Evolutionary conservation across 2,797 vertebrate genomes (phyloP).

Genomic region (Anniella stebbinsi): DNA sequence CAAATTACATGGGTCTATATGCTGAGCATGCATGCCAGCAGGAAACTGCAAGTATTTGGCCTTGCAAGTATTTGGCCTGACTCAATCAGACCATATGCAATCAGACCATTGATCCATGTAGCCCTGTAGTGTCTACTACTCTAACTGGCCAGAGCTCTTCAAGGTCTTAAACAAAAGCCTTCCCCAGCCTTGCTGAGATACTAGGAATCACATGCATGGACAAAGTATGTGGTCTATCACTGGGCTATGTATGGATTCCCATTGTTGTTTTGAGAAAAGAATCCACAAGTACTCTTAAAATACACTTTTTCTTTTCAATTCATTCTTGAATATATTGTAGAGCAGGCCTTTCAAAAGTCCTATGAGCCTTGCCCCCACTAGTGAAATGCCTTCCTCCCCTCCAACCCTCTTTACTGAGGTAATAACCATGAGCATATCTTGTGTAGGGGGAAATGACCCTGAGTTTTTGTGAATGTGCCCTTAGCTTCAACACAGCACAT

Average conservation of each 20-base stretch:
- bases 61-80: not conserved
- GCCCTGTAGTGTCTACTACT: too few species aligned
- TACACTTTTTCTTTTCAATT: not conserved
- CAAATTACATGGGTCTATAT: not conserved
- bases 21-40: not conserved
- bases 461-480: not conserved
- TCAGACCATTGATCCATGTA: not conserved
- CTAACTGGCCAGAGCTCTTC: too few species aligned
- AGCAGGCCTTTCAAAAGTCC: not conserved
- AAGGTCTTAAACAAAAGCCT: not conserved
- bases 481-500: not conserved
- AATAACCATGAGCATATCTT: not conserved
- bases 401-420: too few species aligned
- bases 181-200: not conserved
- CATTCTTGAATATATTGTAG: not conserved
- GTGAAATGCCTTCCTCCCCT: not conserved
- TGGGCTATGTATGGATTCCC: not conserved
- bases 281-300: not conserved
- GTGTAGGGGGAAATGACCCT: not conserved
- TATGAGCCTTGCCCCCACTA: not conserved
- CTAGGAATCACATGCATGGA: not conserved
- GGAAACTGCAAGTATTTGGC: not conserved
- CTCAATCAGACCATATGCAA: too few species aligned
- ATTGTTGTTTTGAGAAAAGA: not conserved
- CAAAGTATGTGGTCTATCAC: too few species aligned